These are phyloP conservation scores for Schlechtendalia chinensis DNA, from an alignment of 1,140 invertebrate species.

Conservation along the genomic window DNA sequence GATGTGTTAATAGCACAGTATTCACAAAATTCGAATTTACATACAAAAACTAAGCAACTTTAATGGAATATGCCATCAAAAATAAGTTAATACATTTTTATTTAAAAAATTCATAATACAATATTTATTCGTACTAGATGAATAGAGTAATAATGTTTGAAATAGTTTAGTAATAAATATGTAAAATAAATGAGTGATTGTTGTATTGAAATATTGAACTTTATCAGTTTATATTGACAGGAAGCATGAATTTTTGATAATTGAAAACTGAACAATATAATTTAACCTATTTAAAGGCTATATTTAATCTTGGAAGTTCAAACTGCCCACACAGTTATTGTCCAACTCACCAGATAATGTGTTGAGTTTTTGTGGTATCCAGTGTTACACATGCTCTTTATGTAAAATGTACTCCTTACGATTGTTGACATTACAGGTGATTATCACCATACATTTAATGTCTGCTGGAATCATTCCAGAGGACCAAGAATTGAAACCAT, in stretches of 20 bases:
- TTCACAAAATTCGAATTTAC: no score
- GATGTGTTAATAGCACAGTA: no score
- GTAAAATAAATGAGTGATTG: no score
- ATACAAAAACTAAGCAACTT: no score
- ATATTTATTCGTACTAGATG: no score
- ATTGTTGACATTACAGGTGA: neutral
- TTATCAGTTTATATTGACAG: neutral
- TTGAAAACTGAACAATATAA: neutral
- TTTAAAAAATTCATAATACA: no score
- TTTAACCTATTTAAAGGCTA: conserved; percentile 27
- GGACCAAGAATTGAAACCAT: neutral
- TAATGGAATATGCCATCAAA: no score
- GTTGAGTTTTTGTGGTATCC: neutral
- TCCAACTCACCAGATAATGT: neutral
- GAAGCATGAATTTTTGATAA: conserved; percentile 18
- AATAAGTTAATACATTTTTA: no score
- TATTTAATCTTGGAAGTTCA: conserved; percentile 23
- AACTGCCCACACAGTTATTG: conserved; percentile 1
- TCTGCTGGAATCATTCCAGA: neutral
- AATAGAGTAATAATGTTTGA: no score
- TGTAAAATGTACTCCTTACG: neutral
- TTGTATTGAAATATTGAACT: neutral
- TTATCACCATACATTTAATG: neutral
- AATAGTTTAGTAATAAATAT: no score
- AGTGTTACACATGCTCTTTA: neutral